Evolutionary conservation across 2,888 invertebrate genomes (phyloP), one percentile per base, ranked within the genome.

Genomic region (Alloscopus bannaensis): DNA sequence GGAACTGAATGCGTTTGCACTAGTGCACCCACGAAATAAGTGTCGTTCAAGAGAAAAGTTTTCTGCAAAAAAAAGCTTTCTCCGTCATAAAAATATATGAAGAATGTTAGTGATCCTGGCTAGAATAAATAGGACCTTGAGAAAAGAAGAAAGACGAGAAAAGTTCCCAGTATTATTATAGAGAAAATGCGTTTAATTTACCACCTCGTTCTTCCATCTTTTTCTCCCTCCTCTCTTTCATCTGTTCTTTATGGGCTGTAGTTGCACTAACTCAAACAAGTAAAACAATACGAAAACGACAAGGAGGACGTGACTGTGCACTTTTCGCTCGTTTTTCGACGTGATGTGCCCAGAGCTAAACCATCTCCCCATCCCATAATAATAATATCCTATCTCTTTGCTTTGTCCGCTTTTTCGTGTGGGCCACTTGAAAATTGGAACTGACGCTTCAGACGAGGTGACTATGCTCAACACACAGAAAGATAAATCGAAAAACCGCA

Each of bases 261-360:
- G 59, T 60, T 66, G 59, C 75, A 59, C 45, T 60, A 75, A 66
- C 75, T 75, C 75, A 75, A 75, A 75, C 75, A 66, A 68, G 52
- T 45, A 31, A 66, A 66, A 66, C 66, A 65, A 47, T 52, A 40
- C 36, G 69, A 6, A 57, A 42, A 69, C 28, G 42, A 47, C 18
- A 31, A 26, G 68, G 29, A 42, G 50, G 62, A 77, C 77, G 77
- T 77, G 77, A 77, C 70, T 70, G 70, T 77, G 77, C 77, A 77
- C 77, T 77, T 77, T 76, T 77, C 65, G 69, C 52, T 69, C 70
- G 64, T 62, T 70, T 69, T 65, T 70, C 64, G 62, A 77, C 77
- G 77, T 77, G 77, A 77, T 70, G 45, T 70, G 70, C 70, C 65
- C 47, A 55, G 47, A 70, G 29, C 18, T n/a, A 66, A 52, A 65